Conservation (phyloP, 2,113 vertebrate species). For the Nesoenas mayeri region DNA sequence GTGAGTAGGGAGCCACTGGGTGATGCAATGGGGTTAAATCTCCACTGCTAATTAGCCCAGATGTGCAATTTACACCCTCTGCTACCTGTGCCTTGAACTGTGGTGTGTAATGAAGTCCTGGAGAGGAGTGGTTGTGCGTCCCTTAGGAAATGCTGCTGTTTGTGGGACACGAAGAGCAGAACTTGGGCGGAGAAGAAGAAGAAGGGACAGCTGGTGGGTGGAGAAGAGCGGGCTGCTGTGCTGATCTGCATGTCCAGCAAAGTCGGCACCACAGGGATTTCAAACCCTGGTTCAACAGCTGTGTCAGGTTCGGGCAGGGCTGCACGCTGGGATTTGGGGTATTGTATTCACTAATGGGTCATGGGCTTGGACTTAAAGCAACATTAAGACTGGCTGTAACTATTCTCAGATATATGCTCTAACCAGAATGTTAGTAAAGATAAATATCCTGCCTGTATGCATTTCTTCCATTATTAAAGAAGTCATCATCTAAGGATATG, state of each 20-base stretch:
- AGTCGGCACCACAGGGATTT: accelerated
- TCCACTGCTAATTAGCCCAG: not conserved
- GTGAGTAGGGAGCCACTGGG: not conserved
- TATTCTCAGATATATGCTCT: not conserved
- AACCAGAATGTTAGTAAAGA: not conserved
- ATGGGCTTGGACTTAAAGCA: not conserved
- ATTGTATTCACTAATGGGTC: not conserved
- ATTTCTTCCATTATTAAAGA: conserved; percentile 23
- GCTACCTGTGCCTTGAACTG: not conserved
- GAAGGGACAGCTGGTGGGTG: not conserved
- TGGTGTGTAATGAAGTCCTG: not conserved
- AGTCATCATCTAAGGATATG: conserved; percentile 27
- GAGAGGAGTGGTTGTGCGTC: not conserved
- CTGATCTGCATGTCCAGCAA: not conserved
- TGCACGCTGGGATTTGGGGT: not conserved
- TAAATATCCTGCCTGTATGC: conserved; percentile 7
- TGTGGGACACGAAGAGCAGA: not conserved
- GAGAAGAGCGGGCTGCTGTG: not conserved
- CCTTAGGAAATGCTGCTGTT: not conserved
- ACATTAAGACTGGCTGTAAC: not conserved
- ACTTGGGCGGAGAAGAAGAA: not conserved
- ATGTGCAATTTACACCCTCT: not conserved
- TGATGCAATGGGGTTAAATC: not conserved
- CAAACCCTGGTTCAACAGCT: not conserved
- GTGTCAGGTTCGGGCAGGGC: not conserved